Conservation (phyloP, 2,797 vertebrate genomes). For the Gymnocypris eckloni region DNA sequence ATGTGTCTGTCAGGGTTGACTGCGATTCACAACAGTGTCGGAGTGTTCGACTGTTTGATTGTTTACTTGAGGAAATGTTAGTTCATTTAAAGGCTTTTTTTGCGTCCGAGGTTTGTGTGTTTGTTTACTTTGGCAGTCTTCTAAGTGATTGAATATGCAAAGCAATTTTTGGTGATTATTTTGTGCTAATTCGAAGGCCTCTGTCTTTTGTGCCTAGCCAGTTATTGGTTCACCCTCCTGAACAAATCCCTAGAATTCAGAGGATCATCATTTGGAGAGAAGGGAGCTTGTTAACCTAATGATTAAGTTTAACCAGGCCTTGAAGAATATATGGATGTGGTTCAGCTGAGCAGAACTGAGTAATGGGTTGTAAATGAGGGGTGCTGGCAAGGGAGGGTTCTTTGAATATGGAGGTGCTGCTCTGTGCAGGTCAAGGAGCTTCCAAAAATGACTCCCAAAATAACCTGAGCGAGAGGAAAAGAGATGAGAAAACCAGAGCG, state of each 20-base stretch:
- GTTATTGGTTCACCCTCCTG: conserved; percentile 92
- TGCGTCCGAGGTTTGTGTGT: conserved; percentile 8
- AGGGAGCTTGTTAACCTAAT: conserved; percentile 95
- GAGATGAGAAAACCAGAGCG: conserved; percentile 12
- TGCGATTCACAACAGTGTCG: conserved; percentile 21
- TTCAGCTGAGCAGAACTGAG: conserved; percentile 91
- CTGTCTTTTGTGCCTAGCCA: conserved; percentile 82
- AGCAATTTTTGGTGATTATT: conserved; percentile 88
- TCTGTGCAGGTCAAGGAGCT: conserved; percentile 84
- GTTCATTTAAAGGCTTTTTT: conserved; percentile 51
- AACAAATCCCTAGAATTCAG: conserved; percentile 93
- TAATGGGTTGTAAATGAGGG: conserved; percentile 95
- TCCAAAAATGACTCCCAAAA: conserved; percentile 66
- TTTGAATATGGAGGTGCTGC: conserved; percentile 75
- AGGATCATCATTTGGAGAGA: conserved; percentile 92
- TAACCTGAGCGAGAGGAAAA: not conserved
- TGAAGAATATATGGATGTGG: conserved; percentile 95
- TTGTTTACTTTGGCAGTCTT: conserved; percentile 64
- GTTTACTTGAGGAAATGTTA: conserved; percentile 51
- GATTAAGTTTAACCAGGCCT: conserved; percentile 98
- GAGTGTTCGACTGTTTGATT: conserved; percentile 40
- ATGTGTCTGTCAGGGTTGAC: conserved; percentile 50
- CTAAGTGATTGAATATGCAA: conserved; percentile 92
- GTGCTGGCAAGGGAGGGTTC: conserved; percentile 69
- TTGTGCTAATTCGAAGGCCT: conserved; percentile 78